Base-by-base conservation (phyloP, 2,113 vertebrate species). In the Labeo catla region DNA sequence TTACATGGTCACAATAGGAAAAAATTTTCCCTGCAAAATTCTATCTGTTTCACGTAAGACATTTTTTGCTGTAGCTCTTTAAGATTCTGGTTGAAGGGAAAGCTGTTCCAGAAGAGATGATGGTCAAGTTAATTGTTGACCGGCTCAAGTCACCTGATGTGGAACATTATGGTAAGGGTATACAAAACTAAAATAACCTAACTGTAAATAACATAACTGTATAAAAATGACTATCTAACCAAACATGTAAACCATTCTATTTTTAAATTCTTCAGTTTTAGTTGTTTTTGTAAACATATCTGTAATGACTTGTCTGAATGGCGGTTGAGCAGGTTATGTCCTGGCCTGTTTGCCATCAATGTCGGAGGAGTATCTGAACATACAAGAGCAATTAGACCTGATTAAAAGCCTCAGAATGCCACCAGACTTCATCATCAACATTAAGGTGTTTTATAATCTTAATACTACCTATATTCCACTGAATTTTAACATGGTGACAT, bases 381-480 rank as follows among this genome's bases (percentile, higher is more conserved):
- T 95, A 88, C 83, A 90, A 13, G 94, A 98, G 86, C 97, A 99
- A 93, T 92, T 97, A 87, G 91, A 97, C 54, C 76, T 96, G 90
- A 94, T 99, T 91, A 96, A 91, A 94, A 96, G 93, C 85, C 92
- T 98, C 76, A 95, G 94, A 84, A 87, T 97, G 85, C 92, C 95
- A 45, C 97, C 97, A 0, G 96, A 99, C 94, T 86, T 99, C 90
- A 94, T 99, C 93, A 97, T 99, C 89, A 99, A 97, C 92, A 96
- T 99, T 89, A 99, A 99, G 98, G 98, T 99, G 28, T 47, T 57
- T 66, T 5, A 36, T 70, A 6, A 23, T 57, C 19, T 65, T 65
- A 49, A 68, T 50, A 9, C 10, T 19, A 61, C 21, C 8, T n/a
- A 4, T 80, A 10, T 15, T 36, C 3, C n/a, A 28, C 28, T 9